Conservation (phyloP, 2,113 vertebrate genomes). For the Shinisaurus crocodilurus region DNA sequence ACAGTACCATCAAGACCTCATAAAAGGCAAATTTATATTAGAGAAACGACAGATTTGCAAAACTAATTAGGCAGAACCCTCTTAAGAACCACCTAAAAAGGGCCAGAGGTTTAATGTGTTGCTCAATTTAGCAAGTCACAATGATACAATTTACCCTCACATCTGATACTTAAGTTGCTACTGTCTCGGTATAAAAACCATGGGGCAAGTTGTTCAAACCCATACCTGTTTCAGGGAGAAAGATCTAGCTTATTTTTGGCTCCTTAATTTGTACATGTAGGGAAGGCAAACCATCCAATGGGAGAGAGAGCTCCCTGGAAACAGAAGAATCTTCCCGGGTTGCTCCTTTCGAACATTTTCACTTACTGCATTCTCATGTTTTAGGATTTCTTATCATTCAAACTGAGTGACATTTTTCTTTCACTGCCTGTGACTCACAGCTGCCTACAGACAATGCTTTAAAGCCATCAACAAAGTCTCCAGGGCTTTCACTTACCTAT, state of each 20-base stretch:
- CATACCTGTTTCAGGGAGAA: constrained; percentile 30
- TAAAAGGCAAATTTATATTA: background rate
- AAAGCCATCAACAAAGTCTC: constrained; percentile 71
- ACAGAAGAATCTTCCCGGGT: constrained; percentile 54
- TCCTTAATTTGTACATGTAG: constrained; percentile 50
- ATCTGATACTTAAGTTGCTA: background rate
- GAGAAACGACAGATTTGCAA: background rate
- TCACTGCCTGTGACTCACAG: constrained; percentile 65
- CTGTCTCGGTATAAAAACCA: constrained; percentile 59
- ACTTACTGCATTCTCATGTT: constrained; percentile 59
- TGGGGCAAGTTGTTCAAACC: constrained; percentile 22
- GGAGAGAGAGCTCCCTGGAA: constrained; percentile 36
- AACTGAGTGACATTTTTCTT: constrained; percentile 65
- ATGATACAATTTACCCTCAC: background rate
- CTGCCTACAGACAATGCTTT: constrained; percentile 68
- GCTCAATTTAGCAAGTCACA: background rate
- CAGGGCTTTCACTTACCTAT: constrained; percentile 70
- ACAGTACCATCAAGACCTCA: background rate
- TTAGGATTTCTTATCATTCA: constrained; percentile 64
- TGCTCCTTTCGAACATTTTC: constrained; percentile 47
- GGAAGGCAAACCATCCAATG: constrained; percentile 40
- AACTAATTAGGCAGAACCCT: background rate
- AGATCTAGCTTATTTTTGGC: constrained; percentile 50
- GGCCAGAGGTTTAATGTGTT: background rate
- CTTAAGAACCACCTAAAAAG: background rate